Conservation (phyloP, 2,797 vertebrate genomes). For the Spinibarbus caldwelli region DNA sequence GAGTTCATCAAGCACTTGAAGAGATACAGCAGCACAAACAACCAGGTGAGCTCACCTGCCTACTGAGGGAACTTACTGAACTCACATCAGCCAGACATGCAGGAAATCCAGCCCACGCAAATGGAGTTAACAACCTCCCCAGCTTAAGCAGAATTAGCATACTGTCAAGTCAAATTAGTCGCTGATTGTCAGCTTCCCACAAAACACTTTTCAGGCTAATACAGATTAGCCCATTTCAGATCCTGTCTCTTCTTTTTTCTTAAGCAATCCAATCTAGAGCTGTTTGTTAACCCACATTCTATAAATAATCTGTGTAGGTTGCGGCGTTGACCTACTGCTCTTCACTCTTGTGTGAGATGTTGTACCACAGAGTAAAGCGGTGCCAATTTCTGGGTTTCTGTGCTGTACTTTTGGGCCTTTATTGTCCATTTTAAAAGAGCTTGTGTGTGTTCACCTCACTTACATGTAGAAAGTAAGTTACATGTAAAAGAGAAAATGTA, state of each 20-base stretch:
- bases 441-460: background rate
- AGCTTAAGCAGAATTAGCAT: conserved; percentile 64
- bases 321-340: conserved; percentile 3
- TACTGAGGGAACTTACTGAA: background rate
- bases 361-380: conserved; percentile 7
- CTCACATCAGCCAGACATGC: background rate
- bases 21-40: conserved; percentile 82
- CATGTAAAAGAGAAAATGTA: background rate
- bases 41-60: conserved; percentile 82
- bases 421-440: conserved; percentile 10
- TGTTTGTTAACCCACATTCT: conserved; percentile 74
- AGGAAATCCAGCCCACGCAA: conserved; percentile 52
- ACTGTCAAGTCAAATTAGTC: conserved; percentile 64
- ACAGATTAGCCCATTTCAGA: conserved; percentile 75
- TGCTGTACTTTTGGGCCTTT: background rate
- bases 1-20: conserved; percentile 97
- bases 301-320: conserved; percentile 46
- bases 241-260: conserved; percentile 59
- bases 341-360: conserved; percentile 18
- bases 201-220: conserved; percentile 77
- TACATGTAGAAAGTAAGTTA: background rate
- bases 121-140: conserved; percentile 57
- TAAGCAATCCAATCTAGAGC: conserved; percentile 53
- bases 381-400: background rate
- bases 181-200: conserved; percentile 64